Conservation (phyloP, 2,797 vertebrate genomes). For the Peromyscus attwateri region DNA sequence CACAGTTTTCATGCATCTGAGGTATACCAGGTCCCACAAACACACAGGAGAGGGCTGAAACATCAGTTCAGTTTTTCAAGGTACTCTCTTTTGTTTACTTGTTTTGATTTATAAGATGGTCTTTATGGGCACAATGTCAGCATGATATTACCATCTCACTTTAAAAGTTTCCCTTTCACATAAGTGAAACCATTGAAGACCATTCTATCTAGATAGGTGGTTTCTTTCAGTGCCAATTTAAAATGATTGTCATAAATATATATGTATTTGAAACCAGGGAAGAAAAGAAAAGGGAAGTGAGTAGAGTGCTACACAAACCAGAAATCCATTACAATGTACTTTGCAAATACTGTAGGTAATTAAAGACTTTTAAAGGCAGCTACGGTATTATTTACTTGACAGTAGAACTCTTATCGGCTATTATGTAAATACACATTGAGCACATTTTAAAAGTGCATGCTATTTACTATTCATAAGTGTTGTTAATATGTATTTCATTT, state of each 20-base stretch:
- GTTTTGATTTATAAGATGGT: slow-evolving; percentile 70
- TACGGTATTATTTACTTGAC: slow-evolving; percentile 79
- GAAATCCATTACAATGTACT: slow-evolving; percentile 80
- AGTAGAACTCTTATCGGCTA: slow-evolving; percentile 74
- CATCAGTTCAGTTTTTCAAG: not conserved
- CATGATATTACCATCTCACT: slow-evolving; percentile 53
- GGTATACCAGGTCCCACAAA: not conserved
- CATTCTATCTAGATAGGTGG: slow-evolving; percentile 73
- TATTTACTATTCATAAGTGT: slow-evolving; percentile 80
- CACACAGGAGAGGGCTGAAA: not conserved
- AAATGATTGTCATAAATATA: slow-evolving; percentile 80
- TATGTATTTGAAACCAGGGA: slow-evolving; percentile 70
- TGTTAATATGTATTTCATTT: slow-evolving; percentile 82
- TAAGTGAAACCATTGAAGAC: slow-evolving; percentile 68
- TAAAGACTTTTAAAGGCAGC: slow-evolving; percentile 76
- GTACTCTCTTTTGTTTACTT: slow-evolving; percentile 61
- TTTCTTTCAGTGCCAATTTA: slow-evolving; percentile 80
- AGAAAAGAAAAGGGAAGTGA: slow-evolving; percentile 75
- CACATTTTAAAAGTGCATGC: slow-evolving; percentile 72
- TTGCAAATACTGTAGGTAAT: slow-evolving; percentile 75
- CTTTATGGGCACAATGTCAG: not conserved
- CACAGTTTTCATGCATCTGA: not conserved
- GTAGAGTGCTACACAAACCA: slow-evolving; percentile 71
- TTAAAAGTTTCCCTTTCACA: slow-evolving; percentile 64
- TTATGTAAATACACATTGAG: slow-evolving; percentile 76